These are phyloP conservation scores for Eunapius fragilis DNA, from an alignment of 37 sponge, comb jelly and placozoan species.

Conservation along the genomic window DNA sequence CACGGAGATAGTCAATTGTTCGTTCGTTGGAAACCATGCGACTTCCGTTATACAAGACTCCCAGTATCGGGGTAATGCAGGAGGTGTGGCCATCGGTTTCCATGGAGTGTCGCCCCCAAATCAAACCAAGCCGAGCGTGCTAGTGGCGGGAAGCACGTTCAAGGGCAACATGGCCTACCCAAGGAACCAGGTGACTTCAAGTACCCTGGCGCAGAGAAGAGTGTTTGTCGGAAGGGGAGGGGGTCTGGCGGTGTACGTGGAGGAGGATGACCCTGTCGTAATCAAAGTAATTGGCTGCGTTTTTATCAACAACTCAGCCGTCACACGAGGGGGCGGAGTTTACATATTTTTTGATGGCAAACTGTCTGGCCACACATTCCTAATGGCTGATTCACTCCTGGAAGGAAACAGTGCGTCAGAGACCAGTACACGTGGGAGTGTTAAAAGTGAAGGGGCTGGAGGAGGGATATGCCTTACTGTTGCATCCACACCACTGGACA, in stretches of 20 bases:
- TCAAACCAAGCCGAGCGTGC: not conserved
- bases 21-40: constrained; percentile 8
- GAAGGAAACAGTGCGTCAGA: not conserved
- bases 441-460: not conserved
- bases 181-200: not conserved
- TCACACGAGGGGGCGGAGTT: constrained; percentile 21
- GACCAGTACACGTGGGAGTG: not conserved
- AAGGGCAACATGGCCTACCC: constrained; percentile 23
- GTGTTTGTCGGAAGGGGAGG: constrained; percentile 23
- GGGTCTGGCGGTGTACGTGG: constrained; percentile 2
- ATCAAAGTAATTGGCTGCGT: not conserved
- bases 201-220: not conserved
- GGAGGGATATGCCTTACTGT: not conserved
- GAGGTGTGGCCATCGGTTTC: constrained; percentile 23
- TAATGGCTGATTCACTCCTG: not conserved
- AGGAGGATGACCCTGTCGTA: not conserved
- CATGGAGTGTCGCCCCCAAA: not conserved
- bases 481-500: not conserved
- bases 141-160: constrained; percentile 15
- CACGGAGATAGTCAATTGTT: not conserved
- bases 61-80: constrained; percentile 14
- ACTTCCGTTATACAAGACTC: constrained; percentile 1
- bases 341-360: constrained; percentile 8
- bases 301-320: constrained; percentile 22
- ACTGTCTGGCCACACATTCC: not conserved